Base-by-base conservation (phyloP, 2,113 vertebrate genomes). In the Parotia lawesii region DNA sequence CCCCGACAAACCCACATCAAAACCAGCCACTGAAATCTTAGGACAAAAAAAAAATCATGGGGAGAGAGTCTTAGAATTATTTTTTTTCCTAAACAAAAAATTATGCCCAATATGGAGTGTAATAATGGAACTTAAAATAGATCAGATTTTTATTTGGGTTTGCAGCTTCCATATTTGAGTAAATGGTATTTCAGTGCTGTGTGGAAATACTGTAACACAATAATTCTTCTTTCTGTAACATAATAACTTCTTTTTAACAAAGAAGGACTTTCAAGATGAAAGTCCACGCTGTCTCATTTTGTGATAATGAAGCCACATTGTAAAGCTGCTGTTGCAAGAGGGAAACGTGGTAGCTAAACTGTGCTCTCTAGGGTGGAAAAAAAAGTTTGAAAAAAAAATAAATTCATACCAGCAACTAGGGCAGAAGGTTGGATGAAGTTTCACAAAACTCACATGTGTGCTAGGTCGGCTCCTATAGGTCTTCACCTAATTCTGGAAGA, bases 381-480 rank as follows among this genome's bases (percentile, higher is more conserved):
- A 42, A 54, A 6, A 14, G 12, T 20, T 33, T 25, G 5, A 6
- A 27, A 6, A n/a, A 44, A 57, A 16, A 28, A 12, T 3, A 16
- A 74, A 35, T 15, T 89, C 37, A 6, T 54, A 9, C 11, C 33
- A 14, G 4, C 28, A 45, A 9, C 9, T 25, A 19, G 38, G 24
- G 10, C 42, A 44, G 56, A 82, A 60, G 20, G 29, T 6, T 5
- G 14, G 47, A 28, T 61, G 51, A 33, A 47, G 5, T 51, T 69
- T 58, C 51, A 23, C 45, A 44, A 16, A 28, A 19, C 14, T 50
- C 44, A 1, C 0, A 0, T 24, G 12, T 1, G 0, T 31, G 38
- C 73, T 80, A 22, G 33, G 31, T 72, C 16, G 5, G 25, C 22
- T 88, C 4, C 13, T 42, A 5, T 18, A 82, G 51, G 54, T 78